Base-by-base conservation (phyloP, 2,797 vertebrate species). In the Mallotus villosus region DNA sequence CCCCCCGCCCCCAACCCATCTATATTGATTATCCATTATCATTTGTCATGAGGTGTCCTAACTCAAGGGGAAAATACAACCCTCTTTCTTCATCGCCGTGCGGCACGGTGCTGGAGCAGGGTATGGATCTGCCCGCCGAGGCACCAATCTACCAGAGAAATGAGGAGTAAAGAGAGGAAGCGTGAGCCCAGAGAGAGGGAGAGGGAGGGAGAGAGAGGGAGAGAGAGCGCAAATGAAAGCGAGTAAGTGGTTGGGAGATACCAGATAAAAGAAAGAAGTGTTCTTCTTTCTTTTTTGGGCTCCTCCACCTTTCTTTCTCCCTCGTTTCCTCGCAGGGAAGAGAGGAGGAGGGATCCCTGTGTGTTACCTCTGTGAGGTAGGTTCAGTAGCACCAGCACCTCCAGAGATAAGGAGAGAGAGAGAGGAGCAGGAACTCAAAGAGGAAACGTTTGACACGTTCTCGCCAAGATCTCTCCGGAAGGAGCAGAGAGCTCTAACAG, bases 21-120 rank as follows among this genome's bases (percentile, higher is more conserved):
- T 96, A 95, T 99, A 99, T 99, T 96, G 97, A 99, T 99, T 99
- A 97, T 95, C 97, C 97, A 99, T 99, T 99, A 99, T 99, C 97
- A 98, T 99, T 99, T 98, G 97, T 99, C 97, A 99, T 91, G 96
- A 98, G 96, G 96, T 97, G 96, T 99, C 97, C 97, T 98, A 98
- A 99, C 97, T 99, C 97, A 96, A 96, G 97, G 96, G 97, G 96
- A 98, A 98, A 98, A 98, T 97, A 98, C 97, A 97, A 97, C 96
- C 95, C 95, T 97, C 94, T 95, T 93, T 92, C 95, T 95, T 96
- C 95, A 84, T 94, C 88, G 92, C 94, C 91, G 83, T 82, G 21
- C 80, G 22, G 74, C 84, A 67, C 87, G 49, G 94, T 94, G 92
- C 86, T 89, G 93, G 93, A 93, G 93, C 94, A 90, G 86, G 88